A percentile compares a stretch with the other conserved stretches of the same genome.
phyloP scores from a whole-genome alignment of 30 jellyfish, hydroid and myxozoan genomes.

The Nemopilema nomurai region DNA sequence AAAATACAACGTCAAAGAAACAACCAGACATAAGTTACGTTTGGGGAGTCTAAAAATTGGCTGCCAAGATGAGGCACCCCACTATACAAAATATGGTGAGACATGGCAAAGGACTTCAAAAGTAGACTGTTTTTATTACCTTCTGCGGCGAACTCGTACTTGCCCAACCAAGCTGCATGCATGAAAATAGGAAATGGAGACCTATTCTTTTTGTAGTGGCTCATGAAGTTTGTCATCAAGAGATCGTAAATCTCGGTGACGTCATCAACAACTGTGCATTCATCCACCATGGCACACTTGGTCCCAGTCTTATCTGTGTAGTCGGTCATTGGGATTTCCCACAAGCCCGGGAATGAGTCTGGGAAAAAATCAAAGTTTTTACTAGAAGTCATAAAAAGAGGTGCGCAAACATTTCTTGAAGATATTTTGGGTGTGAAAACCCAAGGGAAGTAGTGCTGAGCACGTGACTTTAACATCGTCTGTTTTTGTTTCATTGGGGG shows the following conservation, averaged over 20 bases:
- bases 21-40: too few relatives aligned
- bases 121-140: constrained; percentile 7
- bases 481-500: too few relatives aligned
- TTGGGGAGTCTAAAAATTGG: too few relatives aligned
- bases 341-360: constrained; percentile 89
- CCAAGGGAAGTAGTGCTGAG: too few relatives aligned
- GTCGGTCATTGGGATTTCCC: constrained; percentile 86
- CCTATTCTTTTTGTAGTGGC: constrained; percentile 50
- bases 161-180: constrained; percentile 63
- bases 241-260: constrained; percentile 49
- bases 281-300: constrained; percentile 70
- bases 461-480: too few relatives aligned
- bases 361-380: background rate
- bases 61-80: too few relatives aligned
- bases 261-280: constrained; percentile 37
- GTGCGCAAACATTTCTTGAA: too few relatives aligned
- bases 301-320: constrained; percentile 40
- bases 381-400: too few relatives aligned
- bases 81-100: too few relatives aligned
- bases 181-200: constrained; percentile 76
- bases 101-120: background rate
- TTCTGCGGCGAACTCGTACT: constrained; percentile 4
- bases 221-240: constrained; percentile 60
- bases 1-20: too few relatives aligned
- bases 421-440: too few relatives aligned